Base-by-base conservation (phyloP, 2,797 vertebrate genomes). In the Gila robusta region DNA sequence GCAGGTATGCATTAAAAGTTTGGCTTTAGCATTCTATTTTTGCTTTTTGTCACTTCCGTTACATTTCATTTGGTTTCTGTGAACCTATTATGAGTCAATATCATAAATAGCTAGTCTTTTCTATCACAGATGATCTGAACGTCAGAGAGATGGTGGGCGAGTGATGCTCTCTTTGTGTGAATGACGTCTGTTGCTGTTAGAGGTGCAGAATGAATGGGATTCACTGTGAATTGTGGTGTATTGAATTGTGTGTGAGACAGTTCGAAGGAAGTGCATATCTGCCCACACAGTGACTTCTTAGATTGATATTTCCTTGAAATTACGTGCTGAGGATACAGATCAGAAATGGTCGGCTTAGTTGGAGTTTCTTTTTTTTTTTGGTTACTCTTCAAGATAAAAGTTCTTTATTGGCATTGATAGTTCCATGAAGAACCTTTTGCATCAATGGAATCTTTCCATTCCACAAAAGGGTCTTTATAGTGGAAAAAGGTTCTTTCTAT, bases 1-100 rank as follows among this genome's bases (percentile, higher is more conserved):
- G 88, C 92, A 94, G 95, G 95, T 95, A 91, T 23, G 41, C 16
- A 12, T 79, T 44, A 35, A 83, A 69, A 44, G 70, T 21, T 49
- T 39, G 32, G 11, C 21, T 21, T 49, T 3, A 41, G 37, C 12
- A 2, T 52, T 5, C 17, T 77, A 8, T 1, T 11, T 7, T 62
- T 26, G 54, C 14, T 64, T 47, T 66, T 44, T 21, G 39, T 28
- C 59, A 47, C 26, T 80, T 66, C 39, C 5, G 10, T 80, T 21
- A 32, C 26, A 32, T 80, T 80, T 49, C 9, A 21, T 21, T 67
- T 26, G 26, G 72, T 52, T 56, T 59, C 84, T 73, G 54, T 28
- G 54, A 11, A 72, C 17, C 4, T 39, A 28, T 11, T 35, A 28
- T 71, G 37, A 85, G 37, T 59, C 77, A 72, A n/a, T 17, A 14